phyloP scores from a whole-genome alignment of 2,113 vertebrate genomes.

The Sturnus vulgaris region DNA sequence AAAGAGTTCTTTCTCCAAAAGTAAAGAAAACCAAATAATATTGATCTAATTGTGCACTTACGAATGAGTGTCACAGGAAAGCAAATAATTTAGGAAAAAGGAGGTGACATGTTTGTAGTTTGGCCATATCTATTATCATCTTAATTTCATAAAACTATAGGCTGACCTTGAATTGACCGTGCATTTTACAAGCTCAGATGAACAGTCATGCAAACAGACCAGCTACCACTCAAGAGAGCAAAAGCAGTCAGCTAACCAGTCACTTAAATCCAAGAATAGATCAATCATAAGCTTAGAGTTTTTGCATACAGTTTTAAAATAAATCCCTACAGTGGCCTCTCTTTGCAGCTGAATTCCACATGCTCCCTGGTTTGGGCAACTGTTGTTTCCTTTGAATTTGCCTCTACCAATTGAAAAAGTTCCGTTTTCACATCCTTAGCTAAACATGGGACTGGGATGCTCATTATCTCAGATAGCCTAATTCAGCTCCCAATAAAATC shows the following conservation, averaged over 20 bases:
- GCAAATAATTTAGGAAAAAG: neutral
- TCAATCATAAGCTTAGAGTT: neutral
- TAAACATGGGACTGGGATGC: neutral
- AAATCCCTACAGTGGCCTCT: neutral
- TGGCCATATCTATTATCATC: neutral
- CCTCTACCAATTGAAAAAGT: neutral
- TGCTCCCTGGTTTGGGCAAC: neutral
- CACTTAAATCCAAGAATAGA: neutral
- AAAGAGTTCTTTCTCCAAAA: neutral
- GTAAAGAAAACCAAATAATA: constrained; percentile 23
- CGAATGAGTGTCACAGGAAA: neutral
- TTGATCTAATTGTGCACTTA: constrained; percentile 7
- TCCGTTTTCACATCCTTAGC: neutral
- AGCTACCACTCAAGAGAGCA: neutral
- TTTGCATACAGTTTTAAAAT: neutral
- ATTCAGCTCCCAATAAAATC: neutral
- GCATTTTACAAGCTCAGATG: neutral
- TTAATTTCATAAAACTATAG: constrained; percentile 3
- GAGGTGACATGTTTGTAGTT: neutral
- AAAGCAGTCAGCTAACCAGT: neutral
- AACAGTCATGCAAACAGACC: neutral
- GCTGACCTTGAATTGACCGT: neutral
- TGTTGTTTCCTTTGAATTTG: neutral
- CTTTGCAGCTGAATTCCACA: neutral
- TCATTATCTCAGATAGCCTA: neutral